Evolutionary conservation across 1,140 invertebrate genomes (phyloP).

Genomic region (Trichonephila clavipes): DNA sequence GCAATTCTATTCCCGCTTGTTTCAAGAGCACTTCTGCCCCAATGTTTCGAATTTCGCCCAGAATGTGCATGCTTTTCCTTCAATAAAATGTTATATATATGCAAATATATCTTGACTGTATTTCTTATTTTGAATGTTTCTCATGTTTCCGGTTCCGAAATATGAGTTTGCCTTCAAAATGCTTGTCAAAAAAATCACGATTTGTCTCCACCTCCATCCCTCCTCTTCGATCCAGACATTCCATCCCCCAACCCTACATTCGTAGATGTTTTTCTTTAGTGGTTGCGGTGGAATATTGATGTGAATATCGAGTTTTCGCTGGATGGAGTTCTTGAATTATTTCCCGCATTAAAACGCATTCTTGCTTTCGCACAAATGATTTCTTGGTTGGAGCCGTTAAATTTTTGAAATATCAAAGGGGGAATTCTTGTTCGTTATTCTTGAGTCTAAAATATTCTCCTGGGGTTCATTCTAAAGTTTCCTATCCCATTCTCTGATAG

Average conservation of each 20-base stretch:
- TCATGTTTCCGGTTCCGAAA: not conserved
- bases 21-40: not conserved
- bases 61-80: constrained; percentile 22
- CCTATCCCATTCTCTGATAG: too few species aligned
- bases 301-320: constrained; percentile 15
- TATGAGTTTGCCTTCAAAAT: not conserved
- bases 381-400: not conserved
- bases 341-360: not conserved
- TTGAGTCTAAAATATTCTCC: not conserved
- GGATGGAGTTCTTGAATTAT: not conserved
- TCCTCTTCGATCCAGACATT: not conserved
- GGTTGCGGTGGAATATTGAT: constrained; percentile 46
- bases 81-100: constrained; percentile 64
- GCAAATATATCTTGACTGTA: constrained; percentile 60
- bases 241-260: not conserved
- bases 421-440: not conserved
- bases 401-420: not conserved
- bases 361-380: not conserved
- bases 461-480: too few species aligned
- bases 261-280: constrained; percentile 30
- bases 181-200: not conserved
- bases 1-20: constrained; percentile 24
- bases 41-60: constrained; percentile 41
- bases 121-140: constrained; percentile 43
- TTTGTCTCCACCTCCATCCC: not conserved